Base-by-base conservation (phyloP, 2,888 invertebrate genomes). In the Drosophila parthenogenetica region DNA sequence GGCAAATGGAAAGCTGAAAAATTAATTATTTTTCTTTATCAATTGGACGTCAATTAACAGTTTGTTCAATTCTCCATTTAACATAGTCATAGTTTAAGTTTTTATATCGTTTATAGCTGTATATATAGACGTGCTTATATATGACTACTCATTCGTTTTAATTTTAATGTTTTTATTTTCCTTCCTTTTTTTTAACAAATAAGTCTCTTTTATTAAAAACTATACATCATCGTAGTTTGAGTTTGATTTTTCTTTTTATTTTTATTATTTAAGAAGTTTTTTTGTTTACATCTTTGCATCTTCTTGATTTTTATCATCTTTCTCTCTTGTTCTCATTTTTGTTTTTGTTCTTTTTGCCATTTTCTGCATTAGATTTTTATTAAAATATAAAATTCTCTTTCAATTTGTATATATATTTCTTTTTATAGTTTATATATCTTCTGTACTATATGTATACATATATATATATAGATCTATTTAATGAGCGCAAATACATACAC, bases 331-430 rank as follows among this genome's bases (percentile, higher is more conserved):
- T 55, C 53, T 43, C 55, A 4, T 13, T 11, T 35, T 69, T 74
- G n/a, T 13, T 11, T 35, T 69, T 72, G 61, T 77, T 87, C 64
- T 79, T 78, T 64, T 76, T 76, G 78, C 82, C 71, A 72, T 66
- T 40, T 29, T 65, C 77, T 75, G 67, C 51, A 57, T 84, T 75
- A 76, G 73, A 71, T 76, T 75, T 71, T 61, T 83, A 84, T 73
- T 70, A 77, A 81, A 78, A 81, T 88, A 86, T 81, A 83, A 78
- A 72, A 69, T 75, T 75, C 71, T 77, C 74, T 78, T 64, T 64
- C 60, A 50, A 48, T 67, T 69, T 65, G 46, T 67, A 51, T 68
- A 50, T 65, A 40, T 72, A 19, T 71, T 32, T 61, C 61, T 63
- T 57, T 63, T 29, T 43, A 37, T 54, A 17, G 29, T 65, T 11